These are phyloP conservation scores for Myotis daubentonii DNA, from an alignment of 2,797 vertebrate genomes.

Conservation along the genomic window DNA sequence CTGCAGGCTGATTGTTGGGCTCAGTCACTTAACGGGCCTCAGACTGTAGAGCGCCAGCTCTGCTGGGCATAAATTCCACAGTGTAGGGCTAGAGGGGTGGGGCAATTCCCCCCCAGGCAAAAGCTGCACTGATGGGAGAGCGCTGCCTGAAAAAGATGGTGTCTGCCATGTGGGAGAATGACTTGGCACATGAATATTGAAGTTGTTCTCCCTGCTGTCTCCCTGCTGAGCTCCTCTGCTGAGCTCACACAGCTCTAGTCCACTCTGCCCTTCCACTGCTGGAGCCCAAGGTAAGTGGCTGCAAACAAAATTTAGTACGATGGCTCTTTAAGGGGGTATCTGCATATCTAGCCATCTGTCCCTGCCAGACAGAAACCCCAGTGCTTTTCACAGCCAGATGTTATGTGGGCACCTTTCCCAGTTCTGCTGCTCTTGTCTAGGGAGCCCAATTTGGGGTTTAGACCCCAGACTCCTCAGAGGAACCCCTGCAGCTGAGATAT, in stretches of 20 bases:
- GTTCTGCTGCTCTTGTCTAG: not conserved
- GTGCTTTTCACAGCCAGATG: not conserved
- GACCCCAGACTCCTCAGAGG: not conserved
- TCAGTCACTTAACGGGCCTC: not conserved
- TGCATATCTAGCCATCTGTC: not conserved
- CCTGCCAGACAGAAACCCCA: not conserved
- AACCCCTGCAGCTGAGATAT: not conserved
- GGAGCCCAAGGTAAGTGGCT: not conserved
- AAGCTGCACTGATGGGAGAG: too few species aligned
- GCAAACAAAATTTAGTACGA: not conserved
- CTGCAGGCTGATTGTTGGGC: not conserved
- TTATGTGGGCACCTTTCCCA: not conserved
- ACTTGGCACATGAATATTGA: not conserved
- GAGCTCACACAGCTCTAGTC: not conserved
- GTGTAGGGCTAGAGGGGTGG: not conserved
- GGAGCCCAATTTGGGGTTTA: not conserved
- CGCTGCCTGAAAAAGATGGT: not conserved
- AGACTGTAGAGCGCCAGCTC: too few species aligned
- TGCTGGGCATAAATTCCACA: not conserved
- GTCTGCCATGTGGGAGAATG: not conserved
- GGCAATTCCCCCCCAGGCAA: not conserved
- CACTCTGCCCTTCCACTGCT: not conserved
- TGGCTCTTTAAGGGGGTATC: too few species aligned
- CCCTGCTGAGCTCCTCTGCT: too few species aligned
- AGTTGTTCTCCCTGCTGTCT: not conserved